Conservation (phyloP, 1,140 invertebrate species). For the Heliothis subflexa region DNA sequence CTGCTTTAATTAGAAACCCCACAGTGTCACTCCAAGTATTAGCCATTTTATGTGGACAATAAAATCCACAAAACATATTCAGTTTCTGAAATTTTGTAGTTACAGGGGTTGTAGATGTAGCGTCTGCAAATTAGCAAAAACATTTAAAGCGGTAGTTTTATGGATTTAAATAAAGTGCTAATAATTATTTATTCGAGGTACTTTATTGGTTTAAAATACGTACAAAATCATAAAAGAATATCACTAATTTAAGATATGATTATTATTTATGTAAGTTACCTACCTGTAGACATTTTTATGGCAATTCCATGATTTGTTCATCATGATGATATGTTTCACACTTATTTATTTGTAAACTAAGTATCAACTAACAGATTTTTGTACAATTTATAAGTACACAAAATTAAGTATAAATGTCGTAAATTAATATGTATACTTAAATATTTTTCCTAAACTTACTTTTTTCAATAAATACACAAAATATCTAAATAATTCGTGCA, state of each 20-base stretch:
- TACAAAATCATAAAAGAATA: conserved; percentile 17
- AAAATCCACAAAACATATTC: no score
- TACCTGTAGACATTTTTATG: neutral
- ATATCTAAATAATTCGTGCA: conserved; percentile 14
- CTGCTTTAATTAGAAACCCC: no score
- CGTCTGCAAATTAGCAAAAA: neutral
- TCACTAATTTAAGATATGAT: neutral
- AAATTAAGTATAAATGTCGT: conserved; percentile 2
- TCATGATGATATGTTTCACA: neutral
- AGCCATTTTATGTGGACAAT: no score
- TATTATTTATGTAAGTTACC: neutral
- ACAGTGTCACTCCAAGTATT: no score
- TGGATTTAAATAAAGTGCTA: neutral
- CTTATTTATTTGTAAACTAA: neutral
- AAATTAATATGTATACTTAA: conserved; percentile 41
- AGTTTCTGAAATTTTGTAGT: no score
- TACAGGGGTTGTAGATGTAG: no score
- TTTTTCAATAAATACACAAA: conserved; percentile 30
- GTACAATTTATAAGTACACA: neutral
- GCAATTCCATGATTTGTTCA: neutral
- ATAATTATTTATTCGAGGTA: conserved; percentile 25
- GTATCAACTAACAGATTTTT: neutral
- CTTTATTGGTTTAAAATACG: conserved; percentile 35
- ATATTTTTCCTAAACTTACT: conserved; percentile 15
- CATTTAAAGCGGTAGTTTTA: neutral